Evolutionary conservation across 2,113 vertebrate species (phyloP).

Genomic region (Corythaeola cristata): DNA sequence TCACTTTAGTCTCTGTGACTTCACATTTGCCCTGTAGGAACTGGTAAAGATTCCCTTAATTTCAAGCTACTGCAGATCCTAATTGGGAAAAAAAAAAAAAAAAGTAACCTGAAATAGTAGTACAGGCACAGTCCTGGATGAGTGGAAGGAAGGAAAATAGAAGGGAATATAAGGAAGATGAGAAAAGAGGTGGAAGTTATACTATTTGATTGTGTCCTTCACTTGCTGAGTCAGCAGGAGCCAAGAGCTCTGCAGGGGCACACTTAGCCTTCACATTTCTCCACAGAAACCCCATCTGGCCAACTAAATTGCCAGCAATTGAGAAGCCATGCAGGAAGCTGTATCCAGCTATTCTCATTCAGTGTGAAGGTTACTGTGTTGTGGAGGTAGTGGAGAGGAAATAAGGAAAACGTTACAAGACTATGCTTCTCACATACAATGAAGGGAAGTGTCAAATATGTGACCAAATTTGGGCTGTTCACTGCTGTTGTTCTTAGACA

Average conservation of each 20-base stretch:
- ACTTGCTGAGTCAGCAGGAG: constrained; percentile 51
- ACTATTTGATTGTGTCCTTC: not conserved
- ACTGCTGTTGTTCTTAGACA: not conserved
- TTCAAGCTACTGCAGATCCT: not conserved
- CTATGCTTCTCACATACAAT: not conserved
- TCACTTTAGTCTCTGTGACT: not conserved
- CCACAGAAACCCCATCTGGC: constrained; percentile 53
- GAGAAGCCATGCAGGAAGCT: constrained; percentile 44
- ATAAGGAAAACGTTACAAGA: not conserved
- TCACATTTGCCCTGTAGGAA: constrained; percentile 13
- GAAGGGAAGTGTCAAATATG: not conserved
- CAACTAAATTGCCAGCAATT: constrained; percentile 52
- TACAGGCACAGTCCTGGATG: not conserved
- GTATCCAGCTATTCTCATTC: constrained; percentile 60
- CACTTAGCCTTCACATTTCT: constrained; percentile 39
- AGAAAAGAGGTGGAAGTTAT: constrained; percentile 5
- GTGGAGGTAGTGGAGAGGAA: not conserved
- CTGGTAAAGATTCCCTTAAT: constrained; percentile 1
- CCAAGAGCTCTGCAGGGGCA: constrained; percentile 44
- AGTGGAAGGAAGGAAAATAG: not conserved
- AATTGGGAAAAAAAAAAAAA: not conserved
- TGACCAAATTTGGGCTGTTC: not conserved
- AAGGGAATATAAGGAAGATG: not conserved
- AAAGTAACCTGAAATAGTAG: not conserved
- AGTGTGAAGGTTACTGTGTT: constrained; percentile 54